phyloP scores from a whole-genome alignment of 92 coral and sea anemone genomes.

The Anthopleura xanthogrammica region DNA sequence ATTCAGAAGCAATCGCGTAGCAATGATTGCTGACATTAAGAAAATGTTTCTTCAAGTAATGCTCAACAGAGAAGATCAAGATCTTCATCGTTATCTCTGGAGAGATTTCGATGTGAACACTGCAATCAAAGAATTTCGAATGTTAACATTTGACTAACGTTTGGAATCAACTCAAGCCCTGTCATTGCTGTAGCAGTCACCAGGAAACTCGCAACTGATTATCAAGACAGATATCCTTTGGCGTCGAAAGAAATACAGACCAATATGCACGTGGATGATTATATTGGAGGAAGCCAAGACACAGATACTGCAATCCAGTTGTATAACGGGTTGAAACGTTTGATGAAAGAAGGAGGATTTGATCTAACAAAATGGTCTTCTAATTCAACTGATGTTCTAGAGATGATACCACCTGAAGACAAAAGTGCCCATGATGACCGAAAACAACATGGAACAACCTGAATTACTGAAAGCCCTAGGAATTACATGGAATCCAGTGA shows the following conservation, averaged over 20 bases:
- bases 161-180: slow-evolving; percentile 17
- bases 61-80: slow-evolving; percentile 13
- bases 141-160: slow-evolving; percentile 12
- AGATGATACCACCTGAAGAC: slow-evolving; percentile 17
- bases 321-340: slow-evolving; percentile 11
- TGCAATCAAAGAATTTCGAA: slow-evolving; percentile 1
- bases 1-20: slow-evolving; percentile 41
- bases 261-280: slow-evolving; percentile 30
- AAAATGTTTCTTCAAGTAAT: slow-evolving; percentile 18
- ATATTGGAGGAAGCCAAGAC: slow-evolving; percentile 46
- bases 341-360: slow-evolving; percentile 18
- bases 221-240: slow-evolving; percentile 5
- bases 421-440: background rate
- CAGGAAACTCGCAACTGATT: slow-evolving; percentile 6
- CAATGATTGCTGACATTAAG: slow-evolving; percentile 30
- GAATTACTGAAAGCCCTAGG: slow-evolving; percentile 27
- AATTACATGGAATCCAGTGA: slow-evolving; percentile 21
- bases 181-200: slow-evolving; percentile 6
- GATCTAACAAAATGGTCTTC: background rate
- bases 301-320: slow-evolving; percentile 32
- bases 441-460: background rate
- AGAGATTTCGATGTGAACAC: slow-evolving; percentile 15
- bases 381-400: background rate
- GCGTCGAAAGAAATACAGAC: slow-evolving; percentile 10
- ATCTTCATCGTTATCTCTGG: slow-evolving; percentile 18